Percentiles rank a stretch among this genome's conserved stretches.
Evolutionary conservation across 2,888 invertebrate genomes (phyloP).

Genomic region (Trisateles emortualis): DNA sequence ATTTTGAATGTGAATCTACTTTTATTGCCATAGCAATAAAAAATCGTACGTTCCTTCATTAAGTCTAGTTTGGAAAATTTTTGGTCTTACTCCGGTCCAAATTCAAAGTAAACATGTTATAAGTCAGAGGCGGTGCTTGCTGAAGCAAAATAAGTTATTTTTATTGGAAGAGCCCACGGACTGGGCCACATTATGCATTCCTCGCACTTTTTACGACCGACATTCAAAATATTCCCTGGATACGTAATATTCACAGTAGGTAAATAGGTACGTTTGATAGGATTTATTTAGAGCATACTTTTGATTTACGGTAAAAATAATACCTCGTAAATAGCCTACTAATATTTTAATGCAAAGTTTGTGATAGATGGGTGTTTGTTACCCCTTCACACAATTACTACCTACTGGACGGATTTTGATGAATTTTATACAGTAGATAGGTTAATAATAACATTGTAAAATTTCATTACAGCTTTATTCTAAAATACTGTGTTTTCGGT

Average conservation of each 20-base stretch:
- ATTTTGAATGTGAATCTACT: constrained; percentile 37
- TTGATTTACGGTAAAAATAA: too few species aligned
- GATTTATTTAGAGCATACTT: background rate
- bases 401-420: too few species aligned
- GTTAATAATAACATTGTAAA: too few species aligned
- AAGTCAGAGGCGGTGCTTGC: constrained; percentile 14
- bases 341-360: too few species aligned
- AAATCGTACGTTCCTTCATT: too few species aligned
- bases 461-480: too few species aligned
- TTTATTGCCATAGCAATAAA: too few species aligned
- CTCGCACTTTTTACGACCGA: constrained; percentile 42
- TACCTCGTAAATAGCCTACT: background rate
- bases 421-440: too few species aligned
- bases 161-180: constrained; percentile 35
- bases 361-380: too few species aligned
- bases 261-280: constrained; percentile 4
- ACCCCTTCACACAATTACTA: too few species aligned
- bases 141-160: constrained; percentile 48
- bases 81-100: background rate
- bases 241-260: constrained; percentile 14
- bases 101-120: constrained; percentile 20
- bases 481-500: too few species aligned
- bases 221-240: constrained; percentile 39
- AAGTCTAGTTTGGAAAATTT: constrained; percentile 23
- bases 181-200: constrained; percentile 39